Evolutionary conservation across 2,113 vertebrate genomes (phyloP).

Genomic region (Cinclus cinclus): DNA sequence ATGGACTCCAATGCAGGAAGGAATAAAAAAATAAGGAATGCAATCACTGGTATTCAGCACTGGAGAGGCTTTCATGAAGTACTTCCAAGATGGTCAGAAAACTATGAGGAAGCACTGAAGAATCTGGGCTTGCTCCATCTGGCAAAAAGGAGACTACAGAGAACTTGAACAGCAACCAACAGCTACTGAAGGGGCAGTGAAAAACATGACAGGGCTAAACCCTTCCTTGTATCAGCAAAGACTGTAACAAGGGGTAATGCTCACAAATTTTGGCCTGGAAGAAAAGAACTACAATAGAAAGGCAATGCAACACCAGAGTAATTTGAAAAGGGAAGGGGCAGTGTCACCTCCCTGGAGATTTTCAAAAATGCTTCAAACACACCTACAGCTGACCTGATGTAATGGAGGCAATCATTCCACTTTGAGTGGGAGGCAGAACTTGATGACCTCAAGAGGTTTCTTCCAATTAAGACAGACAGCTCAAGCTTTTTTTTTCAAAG

Average conservation of each 20-base stretch:
- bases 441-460: neutral
- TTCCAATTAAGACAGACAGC: neutral
- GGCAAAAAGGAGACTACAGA: neutral
- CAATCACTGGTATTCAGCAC: neutral
- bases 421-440: neutral
- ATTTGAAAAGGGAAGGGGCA: neutral
- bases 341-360: neutral
- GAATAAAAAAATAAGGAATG: neutral
- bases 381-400: neutral
- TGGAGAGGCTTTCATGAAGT: neutral
- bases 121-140: neutral
- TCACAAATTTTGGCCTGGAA: neutral
- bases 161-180: neutral
- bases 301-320: neutral
- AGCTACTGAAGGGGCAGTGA: neutral
- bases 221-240: neutral
- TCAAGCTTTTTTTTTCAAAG: neutral
- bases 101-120: neutral
- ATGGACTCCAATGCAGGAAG: neutral
- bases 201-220: neutral
- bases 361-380: neutral
- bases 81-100: neutral
- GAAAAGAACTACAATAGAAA: neutral
- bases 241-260: neutral
- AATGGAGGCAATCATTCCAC: neutral